A percentile compares a stretch with the other conserved stretches of the same genome.
Conservation (phyloP, 2,113 vertebrate species). For the Gasterosteus nipponicus region DNA sequence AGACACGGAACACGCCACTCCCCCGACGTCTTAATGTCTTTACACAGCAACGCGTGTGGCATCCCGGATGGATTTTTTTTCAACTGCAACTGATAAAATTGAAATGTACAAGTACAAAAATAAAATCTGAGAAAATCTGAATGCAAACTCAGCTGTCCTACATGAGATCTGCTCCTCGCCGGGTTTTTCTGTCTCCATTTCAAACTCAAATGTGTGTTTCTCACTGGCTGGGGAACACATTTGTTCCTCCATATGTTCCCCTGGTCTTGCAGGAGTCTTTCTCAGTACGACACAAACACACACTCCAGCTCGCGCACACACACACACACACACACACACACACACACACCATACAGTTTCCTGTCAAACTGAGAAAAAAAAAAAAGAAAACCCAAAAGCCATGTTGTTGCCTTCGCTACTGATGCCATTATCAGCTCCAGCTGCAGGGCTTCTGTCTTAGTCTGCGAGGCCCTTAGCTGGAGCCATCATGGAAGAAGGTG, state of each 20-base stretch:
- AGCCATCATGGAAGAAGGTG: slow-evolving; percentile 44
- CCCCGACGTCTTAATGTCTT: slow-evolving; percentile 36
- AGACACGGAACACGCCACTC: slow-evolving; percentile 32
- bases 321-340: slow-evolving; percentile 16
- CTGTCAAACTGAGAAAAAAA: slow-evolving; percentile 51
- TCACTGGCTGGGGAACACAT: slow-evolving; percentile 51
- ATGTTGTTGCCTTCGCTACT: slow-evolving; percentile 52
- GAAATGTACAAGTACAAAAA: slow-evolving; percentile 80
- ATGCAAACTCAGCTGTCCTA: slow-evolving; percentile 50
- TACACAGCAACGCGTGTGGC: slow-evolving; percentile 46
- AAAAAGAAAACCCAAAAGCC: slow-evolving; percentile 59
- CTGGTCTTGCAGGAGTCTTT: slow-evolving; percentile 50
- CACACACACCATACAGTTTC: slow-evolving; percentile 43
- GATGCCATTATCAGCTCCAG: slow-evolving; percentile 36
- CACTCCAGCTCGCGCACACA: slow-evolving; percentile 14
- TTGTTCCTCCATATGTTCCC: slow-evolving; percentile 55
- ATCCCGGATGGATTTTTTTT: slow-evolving; percentile 41
- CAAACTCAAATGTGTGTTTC: slow-evolving; percentile 35
- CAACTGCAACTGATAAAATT: slow-evolving; percentile 66
- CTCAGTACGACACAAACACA: slow-evolving; percentile 42
- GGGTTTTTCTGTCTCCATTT: slow-evolving; percentile 14
- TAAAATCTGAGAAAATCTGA: slow-evolving; percentile 78
- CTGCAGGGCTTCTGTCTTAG: slow-evolving; percentile 34
- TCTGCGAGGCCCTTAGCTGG: slow-evolving; percentile 36
- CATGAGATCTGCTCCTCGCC: slow-evolving; percentile 38